These are phyloP conservation scores for Caerostris darwini DNA, from an alignment of 1,140 invertebrate genomes.

Conservation along the genomic window DNA sequence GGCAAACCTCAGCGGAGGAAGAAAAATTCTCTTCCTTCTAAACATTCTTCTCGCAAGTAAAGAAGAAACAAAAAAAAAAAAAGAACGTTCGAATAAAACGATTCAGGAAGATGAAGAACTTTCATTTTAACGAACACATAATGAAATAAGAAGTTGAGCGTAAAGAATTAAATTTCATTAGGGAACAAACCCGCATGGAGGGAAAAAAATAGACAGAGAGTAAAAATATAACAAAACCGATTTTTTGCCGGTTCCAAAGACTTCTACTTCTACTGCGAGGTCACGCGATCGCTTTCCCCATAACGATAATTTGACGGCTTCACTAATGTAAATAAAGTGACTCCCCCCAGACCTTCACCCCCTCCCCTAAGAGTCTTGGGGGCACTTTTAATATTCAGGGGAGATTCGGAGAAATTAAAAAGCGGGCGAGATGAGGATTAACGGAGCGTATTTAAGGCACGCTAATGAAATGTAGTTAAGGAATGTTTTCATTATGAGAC, in stretches of 20 bases:
- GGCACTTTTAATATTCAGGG: slow-evolving; percentile 27
- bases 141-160: slow-evolving; percentile 61
- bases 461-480: slow-evolving; percentile 56
- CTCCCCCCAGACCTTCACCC: background rate
- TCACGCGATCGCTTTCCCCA: slow-evolving; percentile 24
- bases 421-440: background rate
- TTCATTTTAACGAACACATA: slow-evolving; percentile 48
- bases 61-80: background rate
- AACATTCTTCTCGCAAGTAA: slow-evolving; percentile 26
- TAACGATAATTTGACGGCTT: slow-evolving; percentile 69
- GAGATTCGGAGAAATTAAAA: slow-evolving; percentile 54
- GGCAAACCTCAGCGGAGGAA: background rate
- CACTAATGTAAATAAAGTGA: slow-evolving; percentile 56
- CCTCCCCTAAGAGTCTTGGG: background rate
- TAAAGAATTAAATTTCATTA: slow-evolving; percentile 69
- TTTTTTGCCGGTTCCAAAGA: background rate
- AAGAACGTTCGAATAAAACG: slow-evolving; percentile 36
- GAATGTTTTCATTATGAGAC: slow-evolving; percentile 53
- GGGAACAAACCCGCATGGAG: background rate
- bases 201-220: background rate
- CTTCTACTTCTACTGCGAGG: background rate
- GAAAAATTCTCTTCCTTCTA: slow-evolving; percentile 39
- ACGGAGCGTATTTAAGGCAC: background rate
- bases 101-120: slow-evolving; percentile 24
- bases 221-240: background rate